These are phyloP conservation scores for Pangasius sanitwongsei DNA, from an alignment of 2,797 vertebrate species.

Conservation along the genomic window DNA sequence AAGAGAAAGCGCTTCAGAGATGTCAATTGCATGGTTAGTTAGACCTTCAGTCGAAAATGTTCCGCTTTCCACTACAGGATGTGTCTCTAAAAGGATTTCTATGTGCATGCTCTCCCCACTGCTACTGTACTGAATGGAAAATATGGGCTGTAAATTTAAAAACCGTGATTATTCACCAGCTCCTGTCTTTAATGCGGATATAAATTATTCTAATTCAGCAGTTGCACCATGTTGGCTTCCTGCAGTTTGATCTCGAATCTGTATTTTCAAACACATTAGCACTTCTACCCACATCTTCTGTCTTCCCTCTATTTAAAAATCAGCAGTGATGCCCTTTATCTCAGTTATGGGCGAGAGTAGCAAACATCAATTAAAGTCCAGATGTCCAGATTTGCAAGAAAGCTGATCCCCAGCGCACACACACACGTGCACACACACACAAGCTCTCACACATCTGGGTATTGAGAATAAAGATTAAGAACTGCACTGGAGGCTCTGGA, in stretches of 20 bases:
- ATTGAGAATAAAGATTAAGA: neutral
- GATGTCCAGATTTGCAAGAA: constrained; percentile 19
- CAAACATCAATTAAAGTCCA: constrained; percentile 31
- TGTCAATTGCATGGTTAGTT: constrained; percentile 56
- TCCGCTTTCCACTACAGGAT: constrained; percentile 42
- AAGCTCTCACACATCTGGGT: neutral
- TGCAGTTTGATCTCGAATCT: constrained; percentile 2
- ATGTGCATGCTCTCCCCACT: neutral
- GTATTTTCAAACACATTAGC: constrained; percentile 15
- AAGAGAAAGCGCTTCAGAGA: constrained; percentile 51
- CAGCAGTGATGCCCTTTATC: neutral
- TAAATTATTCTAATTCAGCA: constrained; percentile 34
- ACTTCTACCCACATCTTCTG: neutral
- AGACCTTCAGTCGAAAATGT: constrained; percentile 46
- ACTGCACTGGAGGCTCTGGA: neutral
- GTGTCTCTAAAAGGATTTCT: constrained; percentile 32
- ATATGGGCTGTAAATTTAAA: constrained; percentile 18
- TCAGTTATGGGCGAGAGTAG: constrained; percentile 14
- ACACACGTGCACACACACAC: neutral
- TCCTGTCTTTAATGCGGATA: constrained; percentile 33
- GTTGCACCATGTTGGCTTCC: constrained; percentile 11
- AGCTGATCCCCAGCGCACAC: neutral
- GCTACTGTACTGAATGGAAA: constrained; percentile 3
- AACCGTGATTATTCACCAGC: constrained; percentile 39
- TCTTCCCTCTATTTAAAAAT: neutral